Evolutionary conservation across 2,797 vertebrate genomes (phyloP).

Genomic region (Trachops cirrhosus): DNA sequence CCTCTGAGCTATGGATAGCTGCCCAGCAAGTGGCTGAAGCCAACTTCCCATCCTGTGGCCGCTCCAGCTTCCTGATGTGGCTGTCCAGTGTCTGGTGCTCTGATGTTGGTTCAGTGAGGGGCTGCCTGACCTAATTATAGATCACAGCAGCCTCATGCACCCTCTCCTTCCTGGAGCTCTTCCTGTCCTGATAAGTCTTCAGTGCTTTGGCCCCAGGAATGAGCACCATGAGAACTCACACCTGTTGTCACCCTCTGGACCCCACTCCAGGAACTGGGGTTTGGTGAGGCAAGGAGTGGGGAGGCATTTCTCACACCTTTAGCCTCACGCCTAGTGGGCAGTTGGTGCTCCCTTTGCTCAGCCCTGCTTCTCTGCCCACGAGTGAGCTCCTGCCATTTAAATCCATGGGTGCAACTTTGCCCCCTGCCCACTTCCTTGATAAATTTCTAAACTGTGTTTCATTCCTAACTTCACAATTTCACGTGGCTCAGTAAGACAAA

Average conservation of each 20-base stretch:
- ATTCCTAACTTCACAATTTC: background rate
- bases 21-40: fast-evolving
- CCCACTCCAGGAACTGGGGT: background rate
- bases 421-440: background rate
- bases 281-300: background rate
- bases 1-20: fast-evolving
- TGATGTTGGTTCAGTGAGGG: background rate
- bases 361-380: background rate
- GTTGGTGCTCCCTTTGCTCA: background rate
- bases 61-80: background rate
- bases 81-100: background rate
- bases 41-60: background rate
- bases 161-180: background rate
- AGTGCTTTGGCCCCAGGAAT: background rate
- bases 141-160: background rate
- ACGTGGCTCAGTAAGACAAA: background rate
- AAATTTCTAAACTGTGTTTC: background rate
- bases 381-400: background rate
- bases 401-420: fast-evolving
- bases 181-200: background rate
- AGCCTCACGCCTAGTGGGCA: background rate
- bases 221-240: background rate
- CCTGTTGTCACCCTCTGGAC: background rate
- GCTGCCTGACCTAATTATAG: background rate
- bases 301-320: fast-evolving